Evolutionary conservation across 2,113 vertebrate genomes (phyloP).

Genomic region (Callorhinus ursinus): DNA sequence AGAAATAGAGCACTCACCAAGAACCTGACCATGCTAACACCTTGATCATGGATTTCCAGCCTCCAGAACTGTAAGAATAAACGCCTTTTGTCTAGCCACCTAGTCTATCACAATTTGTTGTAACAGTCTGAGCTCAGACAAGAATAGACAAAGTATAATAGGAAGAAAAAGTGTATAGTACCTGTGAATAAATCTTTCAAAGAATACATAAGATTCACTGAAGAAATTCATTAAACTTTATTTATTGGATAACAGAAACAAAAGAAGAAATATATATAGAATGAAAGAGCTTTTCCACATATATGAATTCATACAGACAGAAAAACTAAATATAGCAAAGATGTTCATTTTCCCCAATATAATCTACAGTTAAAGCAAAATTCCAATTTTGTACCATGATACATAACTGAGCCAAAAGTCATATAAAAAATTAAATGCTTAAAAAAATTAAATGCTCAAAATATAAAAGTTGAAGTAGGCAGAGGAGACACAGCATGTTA

Average conservation of each 20-base stretch:
- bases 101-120: neutral
- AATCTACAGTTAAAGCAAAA: neutral
- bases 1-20: neutral
- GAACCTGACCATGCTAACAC: neutral
- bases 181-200: neutral
- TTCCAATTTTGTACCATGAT: neutral
- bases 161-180: neutral
- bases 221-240: neutral
- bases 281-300: neutral
- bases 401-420: neutral
- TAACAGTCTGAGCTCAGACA: neutral
- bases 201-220: neutral
- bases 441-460: neutral
- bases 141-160: neutral
- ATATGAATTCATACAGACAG: neutral
- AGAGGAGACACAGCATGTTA: neutral
- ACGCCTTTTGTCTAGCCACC: neutral
- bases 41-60: neutral
- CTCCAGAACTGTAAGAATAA: neutral
- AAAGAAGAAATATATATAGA: neutral
- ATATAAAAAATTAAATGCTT: neutral
- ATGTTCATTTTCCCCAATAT: neutral
- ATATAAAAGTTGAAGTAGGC: neutral
- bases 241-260: neutral
- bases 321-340: neutral